These are phyloP conservation scores for Tachyglossus aculeatus DNA, from an alignment of 2,797 vertebrate genomes.

Conservation along the genomic window DNA sequence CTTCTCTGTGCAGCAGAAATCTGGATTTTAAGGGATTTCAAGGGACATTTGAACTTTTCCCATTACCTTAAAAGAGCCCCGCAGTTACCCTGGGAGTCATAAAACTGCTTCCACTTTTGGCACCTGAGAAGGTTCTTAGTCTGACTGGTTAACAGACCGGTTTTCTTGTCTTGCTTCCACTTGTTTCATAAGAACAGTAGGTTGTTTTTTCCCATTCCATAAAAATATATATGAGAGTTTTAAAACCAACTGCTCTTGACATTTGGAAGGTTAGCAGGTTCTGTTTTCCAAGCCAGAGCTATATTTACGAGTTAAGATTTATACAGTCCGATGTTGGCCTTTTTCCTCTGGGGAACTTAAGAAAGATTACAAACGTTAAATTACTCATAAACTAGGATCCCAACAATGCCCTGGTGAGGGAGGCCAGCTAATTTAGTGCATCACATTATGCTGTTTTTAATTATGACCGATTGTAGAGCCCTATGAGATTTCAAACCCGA, in stretches of 20 bases:
- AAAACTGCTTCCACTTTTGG: background rate
- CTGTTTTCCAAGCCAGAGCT: too few species aligned
- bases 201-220: background rate
- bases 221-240: background rate
- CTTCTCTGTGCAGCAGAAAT: too few species aligned
- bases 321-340: background rate
- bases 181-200: conserved; percentile 7
- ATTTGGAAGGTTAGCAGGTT: too few species aligned
- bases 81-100: too few species aligned
- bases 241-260: conserved; percentile 7
- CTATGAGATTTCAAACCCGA: background rate
- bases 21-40: too few species aligned
- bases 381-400: conserved; percentile 1
- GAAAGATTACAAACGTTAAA: conserved; percentile 16
- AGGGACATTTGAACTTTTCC: too few species aligned
- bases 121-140: background rate
- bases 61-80: too few species aligned
- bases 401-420: background rate
- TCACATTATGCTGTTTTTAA: conserved; percentile 7
- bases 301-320: background rate
- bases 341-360: background rate
- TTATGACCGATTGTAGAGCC: conserved; percentile 7
- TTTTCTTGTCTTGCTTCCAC: background rate
- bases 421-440: background rate
- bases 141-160: background rate